Evolutionary conservation across 2,113 vertebrate genomes (phyloP).

Genomic region (Picathartes gymnocephalus): DNA sequence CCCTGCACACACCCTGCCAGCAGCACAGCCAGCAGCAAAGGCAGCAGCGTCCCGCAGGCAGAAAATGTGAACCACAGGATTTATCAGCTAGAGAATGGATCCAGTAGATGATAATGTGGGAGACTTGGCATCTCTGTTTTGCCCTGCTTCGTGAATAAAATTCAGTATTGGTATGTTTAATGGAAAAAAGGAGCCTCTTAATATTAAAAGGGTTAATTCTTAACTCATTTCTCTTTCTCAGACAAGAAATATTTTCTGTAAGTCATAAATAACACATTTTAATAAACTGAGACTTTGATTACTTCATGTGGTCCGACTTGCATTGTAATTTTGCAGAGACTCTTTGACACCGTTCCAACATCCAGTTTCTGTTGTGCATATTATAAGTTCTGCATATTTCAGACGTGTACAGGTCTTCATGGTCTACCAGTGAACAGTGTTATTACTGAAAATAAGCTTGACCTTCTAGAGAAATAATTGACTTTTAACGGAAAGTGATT

Average conservation of each 20-base stretch:
- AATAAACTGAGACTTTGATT: conserved; percentile 67
- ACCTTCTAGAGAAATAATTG: conserved; percentile 55
- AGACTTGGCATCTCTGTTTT: conserved; percentile 10
- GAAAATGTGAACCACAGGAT: conserved; percentile 7
- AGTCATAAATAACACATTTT: conserved; percentile 74
- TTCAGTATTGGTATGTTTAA: not conserved
- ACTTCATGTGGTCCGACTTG: conserved; percentile 60
- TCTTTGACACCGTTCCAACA: conserved; percentile 63
- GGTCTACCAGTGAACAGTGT: conserved; percentile 67
- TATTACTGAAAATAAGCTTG: conserved; percentile 49
- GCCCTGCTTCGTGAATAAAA: conserved; percentile 39
- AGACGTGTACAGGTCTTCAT: conserved; percentile 61
- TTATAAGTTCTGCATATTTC: conserved; percentile 54
- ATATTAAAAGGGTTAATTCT: conserved; percentile 66
- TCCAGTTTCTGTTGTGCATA: conserved; percentile 45
- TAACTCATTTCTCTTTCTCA: conserved; percentile 56
- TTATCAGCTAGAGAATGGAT: not conserved
- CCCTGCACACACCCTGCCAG: not conserved
- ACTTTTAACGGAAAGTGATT: conserved; percentile 51
- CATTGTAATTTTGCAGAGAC: conserved; percentile 59
- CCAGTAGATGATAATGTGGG: not conserved
- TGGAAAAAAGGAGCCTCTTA: not conserved
- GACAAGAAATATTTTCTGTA: conserved; percentile 64
- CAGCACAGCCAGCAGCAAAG: not conserved
- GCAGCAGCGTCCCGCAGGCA: not conserved